These are phyloP conservation scores for Umimayanthus kanabou DNA, from an alignment of 92 coral and sea anemone species.

Conservation along the genomic window DNA sequence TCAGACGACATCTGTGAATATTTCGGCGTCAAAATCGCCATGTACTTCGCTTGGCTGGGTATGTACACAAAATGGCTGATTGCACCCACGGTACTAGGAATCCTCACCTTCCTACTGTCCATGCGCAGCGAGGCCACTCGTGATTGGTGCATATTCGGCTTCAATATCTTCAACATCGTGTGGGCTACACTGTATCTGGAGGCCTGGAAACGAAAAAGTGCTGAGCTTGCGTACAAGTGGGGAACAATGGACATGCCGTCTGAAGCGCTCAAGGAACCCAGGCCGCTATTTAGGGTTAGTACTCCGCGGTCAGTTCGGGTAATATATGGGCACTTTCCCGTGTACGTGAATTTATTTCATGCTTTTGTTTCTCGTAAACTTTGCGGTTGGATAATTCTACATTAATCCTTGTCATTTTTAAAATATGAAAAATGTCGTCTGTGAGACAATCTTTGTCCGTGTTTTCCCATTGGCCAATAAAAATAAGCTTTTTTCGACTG, in stretches of 20 bases:
- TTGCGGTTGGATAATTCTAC: too few species aligned
- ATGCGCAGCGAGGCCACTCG: constrained; percentile 90
- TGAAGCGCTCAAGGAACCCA: constrained; percentile 92
- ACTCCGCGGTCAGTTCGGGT: not conserved
- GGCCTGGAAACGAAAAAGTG: constrained; percentile 99
- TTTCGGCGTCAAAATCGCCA: constrained; percentile 98
- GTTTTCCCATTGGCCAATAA: too few species aligned
- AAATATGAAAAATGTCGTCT: too few species aligned
- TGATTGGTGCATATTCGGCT: constrained; percentile 96
- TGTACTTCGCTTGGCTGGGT: constrained; percentile 99
- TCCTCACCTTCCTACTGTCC: constrained; percentile 87
- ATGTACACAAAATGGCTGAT: constrained; percentile 98
- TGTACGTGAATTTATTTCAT: too few species aligned
- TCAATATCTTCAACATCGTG: constrained; percentile 96
- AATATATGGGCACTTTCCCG: too few species aligned
- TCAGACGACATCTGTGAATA: constrained; percentile 94
- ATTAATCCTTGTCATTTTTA: too few species aligned
- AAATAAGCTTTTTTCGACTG: too few species aligned
- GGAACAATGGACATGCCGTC: constrained; percentile 99
- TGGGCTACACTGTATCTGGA: constrained; percentile 99
- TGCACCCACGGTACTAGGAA: constrained; percentile 95
- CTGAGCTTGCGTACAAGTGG: constrained; percentile 99
- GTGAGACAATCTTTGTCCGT: too few species aligned
- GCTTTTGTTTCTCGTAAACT: too few species aligned
- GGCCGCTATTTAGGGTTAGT: constrained; percentile 85